Evolutionary conservation across 2,113 vertebrate genomes (phyloP), one percentile per base, ranked within the genome.

Genomic region (Cyrtonyx montezumae): DNA sequence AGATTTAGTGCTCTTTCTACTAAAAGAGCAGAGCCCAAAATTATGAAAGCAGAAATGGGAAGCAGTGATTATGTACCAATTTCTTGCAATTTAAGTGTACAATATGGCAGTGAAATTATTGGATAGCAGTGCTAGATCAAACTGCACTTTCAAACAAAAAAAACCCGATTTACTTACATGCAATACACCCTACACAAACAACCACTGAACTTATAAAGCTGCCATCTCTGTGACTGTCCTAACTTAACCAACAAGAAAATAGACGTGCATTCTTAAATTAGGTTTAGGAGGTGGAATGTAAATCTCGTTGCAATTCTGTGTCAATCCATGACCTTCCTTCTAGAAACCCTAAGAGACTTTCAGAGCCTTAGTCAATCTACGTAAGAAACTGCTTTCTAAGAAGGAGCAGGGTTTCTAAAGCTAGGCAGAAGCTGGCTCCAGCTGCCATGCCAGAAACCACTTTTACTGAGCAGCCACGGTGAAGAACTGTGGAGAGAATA

Each of bases 381-480:
- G 21, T 46, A 49, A 55, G 37, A 11, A 51, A 84, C 59, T 0
- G 6, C 26, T 53, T 59, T 37, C 49, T 40, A 84, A n/a, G 22
- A 66, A 86, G 48, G 51, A 92, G 56, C 15, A 87, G 43, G 56
- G 59, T 13, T 77, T 56, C 55, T 12, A 30, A 11, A 6, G 70
- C 34, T 2, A 79, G 78, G 6, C 1, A 30, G 56, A 9, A 11
- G 43, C 5, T 53, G 34, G 83, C 58, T 48, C 37, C 58, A 49
- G 87, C 25, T 88, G 91, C 11, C 70, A 22, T 3, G 21, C 13
- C 43, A 21, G 32, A 22, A n/a, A 45, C 85, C 37, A 69, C 61
- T 81, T 23, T 28, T 22, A 19, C 5, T 4, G 0, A 68, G 26
- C n/a, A 86, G 61, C 32, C 59, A 9, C 8, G 1, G 8, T 1